phyloP scores from a whole-genome alignment of 1,140 invertebrate genomes.

The Ceratina australensis region DNA sequence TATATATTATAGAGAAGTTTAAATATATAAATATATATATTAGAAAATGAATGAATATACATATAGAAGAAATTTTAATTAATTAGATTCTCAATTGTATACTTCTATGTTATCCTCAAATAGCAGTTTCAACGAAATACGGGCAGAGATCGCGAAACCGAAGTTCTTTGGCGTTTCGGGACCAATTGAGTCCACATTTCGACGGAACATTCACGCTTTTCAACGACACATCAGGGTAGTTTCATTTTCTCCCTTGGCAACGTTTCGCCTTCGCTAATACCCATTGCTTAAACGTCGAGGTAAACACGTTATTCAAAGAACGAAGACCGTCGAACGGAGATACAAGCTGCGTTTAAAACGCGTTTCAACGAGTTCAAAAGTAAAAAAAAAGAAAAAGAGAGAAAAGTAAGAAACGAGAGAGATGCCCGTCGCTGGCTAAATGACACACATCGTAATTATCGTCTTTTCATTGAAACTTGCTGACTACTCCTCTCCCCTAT shows the following conservation, averaged over 20 bases:
- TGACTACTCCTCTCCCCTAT: not conserved
- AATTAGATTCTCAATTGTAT: not conserved
- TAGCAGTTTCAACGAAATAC: not conserved
- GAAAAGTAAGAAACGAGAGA: too few species aligned
- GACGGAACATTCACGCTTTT: not conserved
- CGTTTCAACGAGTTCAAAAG: not conserved
- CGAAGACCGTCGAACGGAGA: not conserved
- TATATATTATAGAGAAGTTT: not conserved
- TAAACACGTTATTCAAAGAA: conserved; percentile 5
- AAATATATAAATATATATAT: too few species aligned
- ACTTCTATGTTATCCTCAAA: not conserved
- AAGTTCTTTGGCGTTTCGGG: too few species aligned
- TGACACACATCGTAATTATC: conserved; percentile 30
- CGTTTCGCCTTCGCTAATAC: not conserved
- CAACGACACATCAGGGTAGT: not conserved
- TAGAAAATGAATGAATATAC: too few species aligned
- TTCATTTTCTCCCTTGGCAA: conserved; percentile 8
- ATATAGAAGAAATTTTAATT: conserved; percentile 56
- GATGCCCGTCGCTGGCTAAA: not conserved
- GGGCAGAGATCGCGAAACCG: not conserved
- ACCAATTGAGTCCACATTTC: too few species aligned
- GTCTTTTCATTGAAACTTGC: conserved; percentile 2
- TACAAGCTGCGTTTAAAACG: not conserved
- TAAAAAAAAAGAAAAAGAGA: not conserved
- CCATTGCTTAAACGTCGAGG: not conserved